phyloP scores from a whole-genome alignment of 2,113 vertebrate genomes.

The Pseudonaja textilis region DNA sequence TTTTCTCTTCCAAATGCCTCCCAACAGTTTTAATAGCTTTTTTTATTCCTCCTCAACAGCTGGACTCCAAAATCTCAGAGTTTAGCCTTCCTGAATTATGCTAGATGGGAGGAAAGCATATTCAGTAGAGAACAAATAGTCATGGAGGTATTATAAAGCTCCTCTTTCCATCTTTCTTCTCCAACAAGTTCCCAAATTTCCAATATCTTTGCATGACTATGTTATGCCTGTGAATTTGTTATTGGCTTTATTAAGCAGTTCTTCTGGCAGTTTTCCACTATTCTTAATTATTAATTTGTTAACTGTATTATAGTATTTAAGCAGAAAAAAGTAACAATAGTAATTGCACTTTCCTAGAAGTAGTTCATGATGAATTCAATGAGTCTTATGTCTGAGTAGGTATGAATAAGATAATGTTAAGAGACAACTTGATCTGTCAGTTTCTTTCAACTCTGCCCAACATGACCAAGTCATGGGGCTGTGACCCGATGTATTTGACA shows the following conservation, averaged over 20 bases:
- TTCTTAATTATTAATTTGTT: neutral
- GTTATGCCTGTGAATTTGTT: neutral
- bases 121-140: neutral
- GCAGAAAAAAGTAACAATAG: neutral
- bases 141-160: neutral
- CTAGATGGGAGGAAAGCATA: neutral
- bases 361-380: neutral
- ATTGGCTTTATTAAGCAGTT: neutral
- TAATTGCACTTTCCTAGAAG: neutral
- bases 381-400: too few relatives aligned
- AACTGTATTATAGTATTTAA: neutral
- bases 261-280: neutral
- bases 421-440: neutral
- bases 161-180: neutral
- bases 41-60: neutral
- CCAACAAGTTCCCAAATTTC: neutral
- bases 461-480: neutral
- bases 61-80: neutral
- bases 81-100: neutral
- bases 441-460: neutral
- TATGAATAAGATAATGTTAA: neutral
- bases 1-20: neutral
- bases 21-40: neutral
- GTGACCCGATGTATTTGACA: neutral
- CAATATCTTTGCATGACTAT: neutral